These are phyloP conservation scores for Thera obeliscata DNA, from an alignment of 2,888 invertebrate genomes.

Conservation along the genomic window DNA sequence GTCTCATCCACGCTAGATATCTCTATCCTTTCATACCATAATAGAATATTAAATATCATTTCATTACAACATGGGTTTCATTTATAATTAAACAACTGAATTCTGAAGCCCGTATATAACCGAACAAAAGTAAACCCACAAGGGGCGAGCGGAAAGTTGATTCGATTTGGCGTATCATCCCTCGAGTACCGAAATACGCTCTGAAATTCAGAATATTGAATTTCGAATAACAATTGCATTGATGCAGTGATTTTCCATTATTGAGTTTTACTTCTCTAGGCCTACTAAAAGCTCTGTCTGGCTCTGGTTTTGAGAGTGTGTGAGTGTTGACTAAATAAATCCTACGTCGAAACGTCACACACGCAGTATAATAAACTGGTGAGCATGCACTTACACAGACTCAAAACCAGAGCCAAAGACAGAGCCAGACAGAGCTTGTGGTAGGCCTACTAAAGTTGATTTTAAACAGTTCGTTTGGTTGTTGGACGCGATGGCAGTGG, in stretches of 20 bases:
- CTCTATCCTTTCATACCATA: neutral
- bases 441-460: constrained; percentile 26
- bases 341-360: no score
- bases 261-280: constrained; percentile 64
- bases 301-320: no score
- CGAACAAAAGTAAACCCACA: constrained; percentile 27
- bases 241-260: constrained; percentile 76
- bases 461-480: constrained; percentile 43
- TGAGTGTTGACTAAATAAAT: no score
- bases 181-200: constrained; percentile 63
- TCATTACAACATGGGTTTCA: constrained; percentile 5
- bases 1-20: no score
- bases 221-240: constrained; percentile 77
- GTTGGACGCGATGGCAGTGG: constrained; percentile 37
- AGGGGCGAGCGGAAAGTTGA: constrained; percentile 60
- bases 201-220: constrained; percentile 65
- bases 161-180: constrained; percentile 65
- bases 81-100: constrained; percentile 20
- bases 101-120: constrained; percentile 15
- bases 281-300: no score
- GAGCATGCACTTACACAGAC: no score
- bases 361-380: no score
- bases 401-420: no score
- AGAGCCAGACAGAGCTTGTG: no score
- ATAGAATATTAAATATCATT: neutral